A percentile compares a stretch with the other conserved stretches of the same genome.
phyloP scores from a whole-genome alignment of 2,113 vertebrate genomes.

The Illadopsis cleaveri region DNA sequence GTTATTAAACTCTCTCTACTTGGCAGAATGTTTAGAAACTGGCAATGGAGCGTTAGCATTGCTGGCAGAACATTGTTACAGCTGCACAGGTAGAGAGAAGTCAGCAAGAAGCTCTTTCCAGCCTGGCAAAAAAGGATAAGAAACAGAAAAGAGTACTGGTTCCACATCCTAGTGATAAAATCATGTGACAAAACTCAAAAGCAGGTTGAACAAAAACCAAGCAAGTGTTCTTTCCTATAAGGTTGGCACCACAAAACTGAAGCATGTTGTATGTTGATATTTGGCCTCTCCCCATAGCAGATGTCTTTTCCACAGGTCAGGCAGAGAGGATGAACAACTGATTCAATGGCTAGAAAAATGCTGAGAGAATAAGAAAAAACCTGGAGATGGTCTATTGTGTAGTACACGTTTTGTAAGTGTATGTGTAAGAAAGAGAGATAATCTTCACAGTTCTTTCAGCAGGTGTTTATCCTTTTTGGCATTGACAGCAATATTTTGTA shows the following conservation, averaged over 20 bases:
- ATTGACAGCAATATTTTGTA: slow-evolving; percentile 62
- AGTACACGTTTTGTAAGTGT: not conserved
- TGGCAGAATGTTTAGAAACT: slow-evolving; percentile 55
- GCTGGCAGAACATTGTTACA: not conserved
- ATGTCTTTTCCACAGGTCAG: slow-evolving; percentile 56
- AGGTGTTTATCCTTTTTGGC: slow-evolving; percentile 58
- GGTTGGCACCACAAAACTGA: not conserved
- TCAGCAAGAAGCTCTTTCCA: not conserved
- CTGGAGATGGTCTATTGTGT: slow-evolving; percentile 34
- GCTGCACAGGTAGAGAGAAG: slow-evolving; percentile 20
- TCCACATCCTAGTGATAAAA: not conserved
- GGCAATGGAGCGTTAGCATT: slow-evolving; percentile 24
- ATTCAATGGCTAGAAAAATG: slow-evolving; percentile 15
- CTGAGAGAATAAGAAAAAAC: slow-evolving; percentile 20
- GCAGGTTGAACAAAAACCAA: not conserved
- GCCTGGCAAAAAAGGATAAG: not conserved
- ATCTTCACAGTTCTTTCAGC: slow-evolving; percentile 49
- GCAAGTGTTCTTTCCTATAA: not conserved
- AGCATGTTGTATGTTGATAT: not conserved
- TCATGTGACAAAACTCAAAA: not conserved
- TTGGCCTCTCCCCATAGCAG: slow-evolving; percentile 36
- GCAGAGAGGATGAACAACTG: slow-evolving; percentile 27
- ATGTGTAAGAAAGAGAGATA: slow-evolving; percentile 33
- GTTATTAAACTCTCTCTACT: slow-evolving; percentile 54
- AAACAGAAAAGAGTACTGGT: not conserved